These are phyloP conservation scores for Nyctibius bracteatus DNA, from an alignment of 2,113 vertebrate species.

Conservation along the genomic window DNA sequence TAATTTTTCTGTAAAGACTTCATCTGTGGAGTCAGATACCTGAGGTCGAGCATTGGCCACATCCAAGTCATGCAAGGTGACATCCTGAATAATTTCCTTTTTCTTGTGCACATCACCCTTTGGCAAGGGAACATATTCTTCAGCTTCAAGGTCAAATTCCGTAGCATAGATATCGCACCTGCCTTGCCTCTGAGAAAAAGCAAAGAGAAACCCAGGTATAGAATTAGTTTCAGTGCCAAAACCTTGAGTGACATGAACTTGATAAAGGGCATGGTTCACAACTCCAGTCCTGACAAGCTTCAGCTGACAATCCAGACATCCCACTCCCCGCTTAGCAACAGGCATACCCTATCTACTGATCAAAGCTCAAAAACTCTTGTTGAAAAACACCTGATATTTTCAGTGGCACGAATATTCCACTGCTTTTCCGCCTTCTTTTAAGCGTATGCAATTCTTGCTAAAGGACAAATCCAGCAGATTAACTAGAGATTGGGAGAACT, in stretches of 20 bases:
- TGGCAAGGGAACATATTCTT: conserved; percentile 96
- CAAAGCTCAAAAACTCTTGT: conserved; percentile 40
- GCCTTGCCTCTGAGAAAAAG: conserved; percentile 87
- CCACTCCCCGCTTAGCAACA: conserved; percentile 49
- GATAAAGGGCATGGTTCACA: conserved; percentile 54
- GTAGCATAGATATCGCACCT: conserved; percentile 98
- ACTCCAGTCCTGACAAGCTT: conserved; percentile 51
- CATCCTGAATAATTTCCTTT: conserved; percentile 98
- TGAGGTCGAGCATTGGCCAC: conserved; percentile 94
- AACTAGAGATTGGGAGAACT: conserved; percentile 64
- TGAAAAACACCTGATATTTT: conserved; percentile 59
- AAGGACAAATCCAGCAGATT: conserved; percentile 75
- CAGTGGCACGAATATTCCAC: conserved; percentile 10
- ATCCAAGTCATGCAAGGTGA: conserved; percentile 95
- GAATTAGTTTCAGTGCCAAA: conserved; percentile 60
- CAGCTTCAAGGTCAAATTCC: conserved; percentile 98
- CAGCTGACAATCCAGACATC: conserved; percentile 75
- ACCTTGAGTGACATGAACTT: conserved; percentile 36
- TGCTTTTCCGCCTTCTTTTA: conserved; percentile 17
- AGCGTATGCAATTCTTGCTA: conserved; percentile 59
- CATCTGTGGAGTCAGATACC: conserved; percentile 69
- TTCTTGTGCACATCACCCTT: conserved; percentile 99
- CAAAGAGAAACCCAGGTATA: conserved; percentile 58
- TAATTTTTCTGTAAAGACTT: not conserved
- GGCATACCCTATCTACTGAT: conserved; percentile 72